Base-by-base conservation (phyloP, 2,888 invertebrate genomes). In the Tetheella fluctuosa region DNA sequence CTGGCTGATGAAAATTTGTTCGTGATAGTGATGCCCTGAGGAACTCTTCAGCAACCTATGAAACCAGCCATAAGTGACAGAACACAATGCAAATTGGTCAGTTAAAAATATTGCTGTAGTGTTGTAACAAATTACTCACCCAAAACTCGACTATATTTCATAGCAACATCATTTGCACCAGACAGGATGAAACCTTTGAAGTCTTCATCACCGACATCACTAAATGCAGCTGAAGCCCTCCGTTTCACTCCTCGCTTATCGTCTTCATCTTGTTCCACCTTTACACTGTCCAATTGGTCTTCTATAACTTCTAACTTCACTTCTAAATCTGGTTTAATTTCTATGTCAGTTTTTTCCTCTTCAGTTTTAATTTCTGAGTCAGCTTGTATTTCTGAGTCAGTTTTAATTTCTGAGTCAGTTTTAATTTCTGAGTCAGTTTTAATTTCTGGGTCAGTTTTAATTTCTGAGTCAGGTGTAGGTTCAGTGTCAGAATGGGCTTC, bases 151-250 rank as follows among this genome's bases (percentile, higher is more conserved):
- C 61, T 79, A 63, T 89, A 92, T 13, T 83, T 80, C 10, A 63
- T 64, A 10, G 75, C 71, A 39, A 84, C 73, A 60, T 81, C 72
- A 53, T 81, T 80, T 1, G 70, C 57, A 55, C 86, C 79, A n/a
- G 72, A 58, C 3, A 71, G 64, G n/a, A 81, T 84, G 69, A 92
- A 91, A 6, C 92, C 92, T 64, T 85, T 86, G 61, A 91, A 91
- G 25, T 89, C 88, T 10, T 85, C 86, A 34, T 79, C 78, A 0
- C 68, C 84, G 4, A 64, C 71, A 58, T 90, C 90, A 64, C 85
- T 90, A 62, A 91, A 89, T 0, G 89, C 89, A 0, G 74, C 65
- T 0, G 92, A 92, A 0, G 90, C 91, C 60, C 89, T 84, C n/a
- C 92, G 80, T 63, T 92, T 92, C 23, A 81, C 65, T 1, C 89